Conservation (phyloP, 2,113 vertebrate genomes). For the Thamnaconus septentrionalis region DNA sequence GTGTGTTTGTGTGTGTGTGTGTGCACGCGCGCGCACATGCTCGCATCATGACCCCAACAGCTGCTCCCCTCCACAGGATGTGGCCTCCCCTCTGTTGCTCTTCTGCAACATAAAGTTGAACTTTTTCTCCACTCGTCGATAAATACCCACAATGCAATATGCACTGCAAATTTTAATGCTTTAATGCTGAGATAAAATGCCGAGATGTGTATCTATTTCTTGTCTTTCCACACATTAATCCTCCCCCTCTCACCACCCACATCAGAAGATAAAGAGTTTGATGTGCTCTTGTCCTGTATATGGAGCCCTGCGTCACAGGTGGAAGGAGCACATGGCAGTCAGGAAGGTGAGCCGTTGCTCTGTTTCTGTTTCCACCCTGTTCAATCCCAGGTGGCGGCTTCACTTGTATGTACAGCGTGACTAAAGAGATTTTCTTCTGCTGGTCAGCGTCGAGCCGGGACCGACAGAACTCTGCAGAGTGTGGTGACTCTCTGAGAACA, state of each 20-base stretch:
- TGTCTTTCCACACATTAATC: too few species aligned
- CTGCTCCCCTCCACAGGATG: constrained; percentile 6
- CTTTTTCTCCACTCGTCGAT: not conserved
- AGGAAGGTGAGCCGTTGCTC: constrained; percentile 23
- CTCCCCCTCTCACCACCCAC: not conserved
- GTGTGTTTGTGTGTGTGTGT: too few species aligned
- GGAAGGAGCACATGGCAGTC: constrained; percentile 1
- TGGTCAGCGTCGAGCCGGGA: not conserved
- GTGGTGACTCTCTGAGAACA: not conserved
- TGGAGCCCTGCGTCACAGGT: constrained; percentile 41
- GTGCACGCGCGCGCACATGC: not conserved
- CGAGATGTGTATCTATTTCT: not conserved
- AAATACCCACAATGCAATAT: not conserved
- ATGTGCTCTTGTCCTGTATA: constrained; percentile 85
- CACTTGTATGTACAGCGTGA: not conserved
- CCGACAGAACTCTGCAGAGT: not conserved
- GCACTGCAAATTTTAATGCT: not conserved
- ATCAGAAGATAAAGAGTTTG: constrained; percentile 83
- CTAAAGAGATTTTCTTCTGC: constrained; percentile 2
- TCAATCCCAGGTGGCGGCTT: not conserved
- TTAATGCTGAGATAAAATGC: not conserved
- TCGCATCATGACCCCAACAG: not conserved
- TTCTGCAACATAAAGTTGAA: not conserved
- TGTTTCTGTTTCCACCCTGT: not conserved
- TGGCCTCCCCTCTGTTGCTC: not conserved